Evolutionary conservation across 2,797 vertebrate species (phyloP), one percentile per base, ranked within the genome.

Genomic region (Acipenser oxyrinchus): DNA sequence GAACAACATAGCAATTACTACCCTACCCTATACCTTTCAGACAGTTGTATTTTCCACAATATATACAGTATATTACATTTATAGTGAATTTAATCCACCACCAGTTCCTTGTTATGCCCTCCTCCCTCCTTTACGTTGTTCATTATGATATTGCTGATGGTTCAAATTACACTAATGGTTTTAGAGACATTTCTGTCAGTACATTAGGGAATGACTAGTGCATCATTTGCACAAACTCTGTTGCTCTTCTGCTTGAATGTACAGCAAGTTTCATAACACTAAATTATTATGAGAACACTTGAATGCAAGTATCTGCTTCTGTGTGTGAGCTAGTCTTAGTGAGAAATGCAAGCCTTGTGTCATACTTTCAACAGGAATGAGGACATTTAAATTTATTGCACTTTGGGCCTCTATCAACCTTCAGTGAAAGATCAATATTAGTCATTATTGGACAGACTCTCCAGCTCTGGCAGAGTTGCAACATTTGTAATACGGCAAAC

Each of bases 101-200:
- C 55, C 55, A 58, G 55, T 58, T 58, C 55, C 15, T 13, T 58
- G 55, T 58, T 58, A 58, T 58, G 55, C 55, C 15, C 15, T 58
- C 15, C 55, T 13, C 7, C 55, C 10, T 13, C 12, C 13, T 58
- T 58, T 58, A 58, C 15, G 6, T 53, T 11, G 12, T 58, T 58
- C 55, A 58, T 58, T 58, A 58, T 58, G 55, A 58, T 58, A 58
- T 58, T 58, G 55, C 55, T 58, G 55, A 58, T 58, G 55, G 55
- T 58, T n/a, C 55, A 58, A 58, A 58, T 58, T 58, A 58, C 55
- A 58, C 55, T 1, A 58, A 58, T 58, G 55, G 55, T 58, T 58
- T 58, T 58, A 13, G 55, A 58, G 55, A 13, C 55, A 13, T 58
- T 58, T 58, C 11, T 58, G 55, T 58, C 55, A 58, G 55, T 58